Percentiles rank a stretch among this genome's conserved stretches.
These are phyloP conservation scores for Sorex fumeus DNA, from an alignment of 2,113 vertebrate species.

Conservation along the genomic window DNA sequence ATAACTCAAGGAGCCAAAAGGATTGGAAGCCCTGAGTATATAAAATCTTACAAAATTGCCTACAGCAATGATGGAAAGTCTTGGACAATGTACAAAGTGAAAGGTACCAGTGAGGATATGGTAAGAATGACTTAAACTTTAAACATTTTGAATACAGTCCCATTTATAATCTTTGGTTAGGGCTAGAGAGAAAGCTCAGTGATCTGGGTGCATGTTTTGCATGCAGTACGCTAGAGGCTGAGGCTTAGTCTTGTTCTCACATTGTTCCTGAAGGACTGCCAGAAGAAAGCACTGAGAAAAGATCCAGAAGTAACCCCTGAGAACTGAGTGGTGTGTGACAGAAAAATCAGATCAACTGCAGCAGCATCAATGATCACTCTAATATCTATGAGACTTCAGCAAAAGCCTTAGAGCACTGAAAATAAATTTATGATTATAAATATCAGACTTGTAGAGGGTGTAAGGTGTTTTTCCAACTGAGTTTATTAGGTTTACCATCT, in stretches of 20 bases:
- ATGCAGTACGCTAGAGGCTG: too few species aligned
- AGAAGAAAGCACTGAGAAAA: too few species aligned
- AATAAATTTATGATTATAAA: neutral
- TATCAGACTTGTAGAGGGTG: too few species aligned
- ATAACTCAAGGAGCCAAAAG: slow-evolving; percentile 99
- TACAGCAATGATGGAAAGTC: slow-evolving; percentile 97
- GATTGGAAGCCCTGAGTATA: slow-evolving; percentile 98
- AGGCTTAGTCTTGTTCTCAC: too few species aligned
- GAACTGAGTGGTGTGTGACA: too few species aligned
- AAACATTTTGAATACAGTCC: neutral
- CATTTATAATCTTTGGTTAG: neutral
- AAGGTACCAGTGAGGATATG: slow-evolving; percentile 96
- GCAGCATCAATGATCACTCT: neutral
- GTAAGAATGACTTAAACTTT: slow-evolving; percentile 87
- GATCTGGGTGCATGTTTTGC: too few species aligned
- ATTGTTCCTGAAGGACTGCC: too few species aligned
- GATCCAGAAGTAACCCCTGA: too few species aligned
- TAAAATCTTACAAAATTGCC: slow-evolving; percentile 99
- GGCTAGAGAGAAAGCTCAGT: too few species aligned
- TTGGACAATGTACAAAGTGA: slow-evolving; percentile 97
- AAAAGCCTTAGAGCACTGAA: slow-evolving; percentile 55
- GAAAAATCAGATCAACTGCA: too few species aligned
- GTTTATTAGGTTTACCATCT: neutral
- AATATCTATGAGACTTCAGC: neutral
- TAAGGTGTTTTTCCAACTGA: neutral